Evolutionary conservation across 2,113 vertebrate species (phyloP).

Genomic region (Rhegmatorhina hoffmannsi): DNA sequence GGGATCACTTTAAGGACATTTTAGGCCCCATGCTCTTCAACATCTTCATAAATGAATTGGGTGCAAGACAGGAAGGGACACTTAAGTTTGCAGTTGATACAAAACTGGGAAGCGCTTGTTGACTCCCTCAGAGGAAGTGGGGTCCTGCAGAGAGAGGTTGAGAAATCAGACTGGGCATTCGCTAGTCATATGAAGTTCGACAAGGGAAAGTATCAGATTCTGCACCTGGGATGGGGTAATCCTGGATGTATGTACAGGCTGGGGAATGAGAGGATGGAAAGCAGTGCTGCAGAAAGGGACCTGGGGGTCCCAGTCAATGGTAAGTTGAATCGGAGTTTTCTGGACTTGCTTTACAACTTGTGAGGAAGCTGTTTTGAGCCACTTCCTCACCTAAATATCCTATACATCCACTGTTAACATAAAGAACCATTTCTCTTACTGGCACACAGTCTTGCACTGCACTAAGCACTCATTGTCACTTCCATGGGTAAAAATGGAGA

Average conservation of each 20-base stretch:
- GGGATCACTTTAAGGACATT: not conserved
- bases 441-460: not conserved
- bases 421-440: not conserved
- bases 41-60: not conserved
- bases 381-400: not conserved
- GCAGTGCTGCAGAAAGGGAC: not conserved
- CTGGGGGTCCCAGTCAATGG: not conserved
- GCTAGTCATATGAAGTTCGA: not conserved
- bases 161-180: not conserved
- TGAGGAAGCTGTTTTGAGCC: not conserved
- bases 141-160: not conserved
- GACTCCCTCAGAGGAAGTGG: not conserved
- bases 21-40: not conserved
- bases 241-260: not conserved
- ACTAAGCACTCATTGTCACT: not conserved
- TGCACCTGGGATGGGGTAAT: not conserved
- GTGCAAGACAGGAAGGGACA: not conserved
- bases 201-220: not conserved
- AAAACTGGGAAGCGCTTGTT: not conserved
- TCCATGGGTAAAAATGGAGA: not conserved
- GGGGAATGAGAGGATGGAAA: not conserved
- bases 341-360: not conserved
- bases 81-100: not conserved
- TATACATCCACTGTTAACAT: not conserved
- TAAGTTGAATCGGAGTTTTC: not conserved